These are phyloP conservation scores for Allobates femoralis DNA, from an alignment of 2,797 vertebrate genomes.

Conservation along the genomic window DNA sequence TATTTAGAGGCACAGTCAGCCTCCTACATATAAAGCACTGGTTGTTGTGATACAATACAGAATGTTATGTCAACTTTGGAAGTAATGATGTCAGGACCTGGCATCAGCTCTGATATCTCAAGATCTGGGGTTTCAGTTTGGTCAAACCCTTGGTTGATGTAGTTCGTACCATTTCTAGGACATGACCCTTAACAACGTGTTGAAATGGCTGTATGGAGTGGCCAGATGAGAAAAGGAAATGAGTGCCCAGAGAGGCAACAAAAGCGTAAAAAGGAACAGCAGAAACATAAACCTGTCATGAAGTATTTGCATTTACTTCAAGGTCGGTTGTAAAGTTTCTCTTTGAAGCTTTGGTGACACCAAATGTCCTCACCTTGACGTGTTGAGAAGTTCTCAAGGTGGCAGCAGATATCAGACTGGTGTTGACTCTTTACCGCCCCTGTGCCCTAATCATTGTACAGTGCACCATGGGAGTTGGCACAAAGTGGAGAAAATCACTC, in stretches of 20 bases:
- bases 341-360: not conserved
- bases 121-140: too few relatives aligned
- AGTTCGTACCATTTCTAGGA: too few relatives aligned
- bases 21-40: too few relatives aligned
- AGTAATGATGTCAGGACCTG: too few relatives aligned
- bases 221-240: not conserved
- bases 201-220: too few relatives aligned
- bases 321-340: not conserved
- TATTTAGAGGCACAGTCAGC: too few relatives aligned
- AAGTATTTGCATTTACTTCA: not conserved
- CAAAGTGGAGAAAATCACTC: not conserved
- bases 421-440: slow-evolving; percentile 10
- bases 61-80: too few relatives aligned
- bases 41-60: too few relatives aligned
- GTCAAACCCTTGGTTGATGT: too few relatives aligned
- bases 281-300: not conserved
- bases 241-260: not conserved
- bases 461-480: slow-evolving; percentile 31
- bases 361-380: not conserved
- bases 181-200: too few relatives aligned
- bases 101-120: too few relatives aligned
- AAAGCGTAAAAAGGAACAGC: not conserved
- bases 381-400: slow-evolving; percentile 21
- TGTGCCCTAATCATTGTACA: not conserved
- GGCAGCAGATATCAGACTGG: slow-evolving; percentile 3